These are phyloP conservation scores for Drosophila atroscutellata DNA, from an alignment of 2,888 invertebrate genomes.

Conservation along the genomic window DNA sequence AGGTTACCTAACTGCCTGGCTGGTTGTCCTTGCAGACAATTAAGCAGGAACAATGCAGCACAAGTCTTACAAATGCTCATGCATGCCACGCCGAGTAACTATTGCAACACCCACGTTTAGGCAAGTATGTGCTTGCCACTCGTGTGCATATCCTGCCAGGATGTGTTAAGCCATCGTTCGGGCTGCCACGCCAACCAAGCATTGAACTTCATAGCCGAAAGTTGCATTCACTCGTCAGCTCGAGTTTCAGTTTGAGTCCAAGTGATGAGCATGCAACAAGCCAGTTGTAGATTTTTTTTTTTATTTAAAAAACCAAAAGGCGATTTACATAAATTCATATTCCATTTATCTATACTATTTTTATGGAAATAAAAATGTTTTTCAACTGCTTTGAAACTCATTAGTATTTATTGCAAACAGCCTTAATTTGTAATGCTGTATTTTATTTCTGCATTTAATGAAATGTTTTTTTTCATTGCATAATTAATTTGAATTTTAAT, in stretches of 20 bases:
- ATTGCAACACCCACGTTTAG: background rate
- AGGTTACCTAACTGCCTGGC: constrained; percentile 22
- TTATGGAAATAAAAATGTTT: background rate
- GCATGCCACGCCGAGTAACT: constrained; percentile 38
- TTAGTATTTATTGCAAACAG: background rate
- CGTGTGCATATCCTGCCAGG: constrained; percentile 53
- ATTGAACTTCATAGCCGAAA: constrained; percentile 78
- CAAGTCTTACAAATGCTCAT: constrained; percentile 55
- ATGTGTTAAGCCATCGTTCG: constrained; percentile 60
- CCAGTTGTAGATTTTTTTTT: too few species aligned
- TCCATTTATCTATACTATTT: background rate
- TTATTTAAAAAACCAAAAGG: too few species aligned
- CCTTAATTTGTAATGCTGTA: too few species aligned
- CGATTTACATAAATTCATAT: background rate
- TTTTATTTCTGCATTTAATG: background rate
- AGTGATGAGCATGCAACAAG: background rate
- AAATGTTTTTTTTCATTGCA: background rate
- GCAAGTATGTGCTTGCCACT: constrained; percentile 33
- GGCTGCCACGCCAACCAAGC: constrained; percentile 20
- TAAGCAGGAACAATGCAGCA: constrained; percentile 74
- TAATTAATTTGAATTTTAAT: background rate
- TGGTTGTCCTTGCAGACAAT: constrained; percentile 71
- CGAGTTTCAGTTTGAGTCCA: background rate
- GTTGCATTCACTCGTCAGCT: constrained; percentile 17
- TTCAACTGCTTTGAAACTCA: background rate